Percentiles rank a stretch among this genome's conserved stretches.
Evolutionary conservation across 35 echinoderm and acorn worm species (phyloP).

Genomic region (Ophioderma brevispina): DNA sequence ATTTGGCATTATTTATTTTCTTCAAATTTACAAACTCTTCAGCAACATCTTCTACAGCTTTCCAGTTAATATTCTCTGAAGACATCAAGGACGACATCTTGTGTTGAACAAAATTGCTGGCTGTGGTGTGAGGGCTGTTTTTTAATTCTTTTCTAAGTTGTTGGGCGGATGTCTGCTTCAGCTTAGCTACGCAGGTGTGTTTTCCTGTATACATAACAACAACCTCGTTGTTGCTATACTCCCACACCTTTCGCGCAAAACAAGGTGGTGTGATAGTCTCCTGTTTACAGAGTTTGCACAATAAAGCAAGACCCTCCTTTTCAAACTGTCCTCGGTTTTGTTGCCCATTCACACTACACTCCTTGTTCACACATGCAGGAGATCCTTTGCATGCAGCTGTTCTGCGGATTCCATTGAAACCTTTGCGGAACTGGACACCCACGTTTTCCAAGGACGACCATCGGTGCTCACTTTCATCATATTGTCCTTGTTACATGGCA

Average conservation of each 20-base stretch:
- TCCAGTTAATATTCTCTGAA: not conserved
- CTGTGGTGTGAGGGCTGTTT: not conserved
- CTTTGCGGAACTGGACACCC: not conserved
- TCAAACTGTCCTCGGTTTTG: not conserved
- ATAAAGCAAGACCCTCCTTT: not conserved
- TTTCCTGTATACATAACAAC: slow-evolving; percentile 10
- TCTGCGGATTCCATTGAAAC: not conserved
- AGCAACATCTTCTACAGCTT: not conserved
- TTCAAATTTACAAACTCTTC: not conserved
- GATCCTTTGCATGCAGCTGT: not conserved
- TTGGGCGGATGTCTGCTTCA: not conserved
- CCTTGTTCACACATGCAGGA: not conserved
- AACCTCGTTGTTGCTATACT: slow-evolving; percentile 1
- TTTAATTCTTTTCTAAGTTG: not conserved
- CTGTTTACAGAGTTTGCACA: not conserved
- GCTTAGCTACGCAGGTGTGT: not conserved
- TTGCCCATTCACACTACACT: not conserved
- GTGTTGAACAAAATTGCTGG: not conserved
- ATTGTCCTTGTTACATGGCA: not conserved
- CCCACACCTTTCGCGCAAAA: not conserved
- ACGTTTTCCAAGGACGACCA: not conserved
- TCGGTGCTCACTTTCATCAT: not conserved
- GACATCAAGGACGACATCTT: not conserved
- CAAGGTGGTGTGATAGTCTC: not conserved
- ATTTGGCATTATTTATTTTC: not conserved